Conservation (phyloP, 2,888 invertebrate genomes). For the Dynastes maya region DNA sequence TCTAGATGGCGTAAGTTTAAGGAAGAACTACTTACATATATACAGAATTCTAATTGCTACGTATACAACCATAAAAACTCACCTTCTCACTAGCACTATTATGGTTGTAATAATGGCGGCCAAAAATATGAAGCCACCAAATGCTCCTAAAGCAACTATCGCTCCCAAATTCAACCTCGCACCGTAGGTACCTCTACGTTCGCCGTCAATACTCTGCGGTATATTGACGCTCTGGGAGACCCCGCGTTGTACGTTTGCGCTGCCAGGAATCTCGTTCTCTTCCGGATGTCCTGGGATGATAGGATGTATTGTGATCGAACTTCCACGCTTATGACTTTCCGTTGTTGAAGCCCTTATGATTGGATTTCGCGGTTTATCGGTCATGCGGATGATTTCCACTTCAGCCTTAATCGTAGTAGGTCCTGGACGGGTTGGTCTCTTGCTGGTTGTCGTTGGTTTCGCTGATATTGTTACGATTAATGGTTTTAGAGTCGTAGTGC, state of each 20-base stretch:
- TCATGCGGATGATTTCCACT: slow-evolving; percentile 65
- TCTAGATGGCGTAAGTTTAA: background rate
- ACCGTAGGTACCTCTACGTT: slow-evolving; percentile 74
- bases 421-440: slow-evolving; percentile 67
- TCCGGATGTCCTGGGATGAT: slow-evolving; percentile 77
- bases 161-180: slow-evolving; percentile 89
- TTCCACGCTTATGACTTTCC: slow-evolving; percentile 56
- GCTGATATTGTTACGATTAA: slow-evolving; percentile 60
- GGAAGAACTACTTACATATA: slow-evolving; percentile 1
- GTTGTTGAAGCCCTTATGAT: slow-evolving; percentile 60
- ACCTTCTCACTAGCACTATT: slow-evolving; percentile 91
- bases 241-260: slow-evolving; percentile 73
- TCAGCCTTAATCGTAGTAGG: slow-evolving; percentile 68
- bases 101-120: slow-evolving; percentile 92
- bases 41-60: background rate
- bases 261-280: slow-evolving; percentile 82
- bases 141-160: slow-evolving; percentile 90
- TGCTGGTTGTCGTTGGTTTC: slow-evolving; percentile 63
- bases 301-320: slow-evolving; percentile 54
- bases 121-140: slow-evolving; percentile 92
- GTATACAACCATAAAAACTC: slow-evolving; percentile 63
- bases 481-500: slow-evolving; percentile 50
- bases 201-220: slow-evolving; percentile 78
- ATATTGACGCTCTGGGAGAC: slow-evolving; percentile 80
- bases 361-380: slow-evolving; percentile 63